Conservation (phyloP, 2,888 invertebrate species). For the Leptopterna dolabrata region DNA sequence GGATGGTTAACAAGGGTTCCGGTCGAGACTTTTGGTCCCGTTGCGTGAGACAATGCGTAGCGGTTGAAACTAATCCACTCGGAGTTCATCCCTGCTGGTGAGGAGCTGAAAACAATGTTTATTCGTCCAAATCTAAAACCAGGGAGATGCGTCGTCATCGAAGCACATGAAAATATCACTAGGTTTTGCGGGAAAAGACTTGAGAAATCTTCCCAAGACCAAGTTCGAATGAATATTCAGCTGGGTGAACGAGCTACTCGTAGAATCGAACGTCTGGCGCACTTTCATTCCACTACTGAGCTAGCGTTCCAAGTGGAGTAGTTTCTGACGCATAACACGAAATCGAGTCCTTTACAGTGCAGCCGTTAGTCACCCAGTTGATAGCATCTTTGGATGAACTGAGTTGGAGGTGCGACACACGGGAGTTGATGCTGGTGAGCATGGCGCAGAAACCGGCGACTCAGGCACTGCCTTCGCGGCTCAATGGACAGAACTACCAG, state of each 20-base stretch:
- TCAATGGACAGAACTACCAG: conserved; percentile 73
- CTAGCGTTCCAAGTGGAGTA: not conserved
- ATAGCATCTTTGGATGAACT: not conserved
- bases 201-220: too few species aligned
- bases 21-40: not conserved
- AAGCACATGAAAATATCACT: too few species aligned
- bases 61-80: not conserved
- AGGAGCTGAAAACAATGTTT: not conserved
- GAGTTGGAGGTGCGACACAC: not conserved
- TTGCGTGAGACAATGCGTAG: not conserved
- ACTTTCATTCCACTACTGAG: too few species aligned
- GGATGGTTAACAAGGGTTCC: not conserved
- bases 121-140: too few species aligned
- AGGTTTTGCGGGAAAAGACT: too few species aligned
- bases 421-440: not conserved
- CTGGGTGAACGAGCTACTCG: too few species aligned
- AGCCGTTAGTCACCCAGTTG: not conserved
- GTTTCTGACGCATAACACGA: not conserved
- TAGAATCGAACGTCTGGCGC: too few species aligned
- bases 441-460: conserved; percentile 9
- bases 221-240: too few species aligned
- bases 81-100: not conserved
- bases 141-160: too few species aligned
- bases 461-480: not conserved
- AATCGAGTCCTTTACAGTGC: not conserved